Base-by-base conservation (phyloP, 2,888 invertebrate species). In the Caenorhabditis sinica region DNA sequence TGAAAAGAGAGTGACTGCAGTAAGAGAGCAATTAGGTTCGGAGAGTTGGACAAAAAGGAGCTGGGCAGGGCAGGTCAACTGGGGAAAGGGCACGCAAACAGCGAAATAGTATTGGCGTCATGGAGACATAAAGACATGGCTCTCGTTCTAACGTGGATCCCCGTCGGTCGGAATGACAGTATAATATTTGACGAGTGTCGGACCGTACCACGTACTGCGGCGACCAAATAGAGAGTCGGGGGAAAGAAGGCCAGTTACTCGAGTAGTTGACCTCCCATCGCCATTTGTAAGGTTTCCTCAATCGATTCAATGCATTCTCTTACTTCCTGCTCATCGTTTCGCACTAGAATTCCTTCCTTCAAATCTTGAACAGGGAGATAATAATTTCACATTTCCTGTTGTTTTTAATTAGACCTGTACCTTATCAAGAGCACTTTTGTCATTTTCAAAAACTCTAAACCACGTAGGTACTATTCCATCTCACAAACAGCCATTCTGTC, bases 101-200 rank as follows among this genome's bases (percentile, higher is more conserved):
- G 13, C 30, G 49, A 51, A 49, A 30, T 43, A 56, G 25, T 25
- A 13, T 15, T 9, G 15, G 61, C 25, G 36, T 20, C 49, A 25
- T n/a, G 15, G 61, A 72, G 43, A 45, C 23, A 28, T 17, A 71
- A 63, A 74, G 71, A 65, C 11, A 20, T 45, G 30, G 68, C 60
- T 49, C 65, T 65, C 65, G 45, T 45, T 45, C 25, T 49, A 65
- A n/a, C 49, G 36, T 45, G 33, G 60, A 43, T 45, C 43, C n/a
- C 8, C 68, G 49, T 30, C 45, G 68, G 45, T 61, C 58, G 33
- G 68, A 23, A 25, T 76, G 76, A 82, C 76, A 76, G 77, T 77
- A 60, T 79, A 80, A 71, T 86, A 71, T 86, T 86, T 86, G 86
- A 73, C 72, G 65, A 82, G 86, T 80, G 80, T 79, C 86, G 77